Evolutionary conservation across 2,113 vertebrate genomes (phyloP), one percentile per base, ranked within the genome.

Genomic region (Salvelinus namaycush): DNA sequence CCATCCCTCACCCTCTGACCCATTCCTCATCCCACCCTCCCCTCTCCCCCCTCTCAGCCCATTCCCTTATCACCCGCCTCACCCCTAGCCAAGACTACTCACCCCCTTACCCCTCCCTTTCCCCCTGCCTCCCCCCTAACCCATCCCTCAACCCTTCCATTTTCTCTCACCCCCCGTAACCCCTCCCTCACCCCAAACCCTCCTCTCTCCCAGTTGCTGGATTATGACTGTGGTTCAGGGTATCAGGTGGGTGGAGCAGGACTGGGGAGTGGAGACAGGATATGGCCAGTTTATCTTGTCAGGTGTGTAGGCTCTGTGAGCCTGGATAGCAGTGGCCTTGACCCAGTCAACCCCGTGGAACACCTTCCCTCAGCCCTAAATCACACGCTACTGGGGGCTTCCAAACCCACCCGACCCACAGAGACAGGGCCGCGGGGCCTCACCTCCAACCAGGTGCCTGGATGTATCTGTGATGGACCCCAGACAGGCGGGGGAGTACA

Each of bases 261-360:
- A 73, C 71, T 68, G 51, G 48, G 26, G 66, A 80, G 59, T 24
- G 27, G 73, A 74, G 81, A 72, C 74, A 72, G 67, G 80, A 85
- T 83, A 79, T 70, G 29, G 74, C 69, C n/a, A 44, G 66, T 73
- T 89, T 91, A 90, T 87, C 84, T 87, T 74, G 76, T 86, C 86
- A 88, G 82, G 77, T 86, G 73, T 70, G 68, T 66, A 72, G 76
- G 80, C 64, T 81, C 73, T 79, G 70, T 79, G 67, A 54, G 51
- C 13, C 51, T 83, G 54, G 72, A 75, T 68, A 54, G 51, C 51
- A 18, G 16, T 18, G 51, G 73, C 79, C 80, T 88, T 87, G 85
- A 90, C 79, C 83, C 84, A 82, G 69, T 77, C 74, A 80, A 67
- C 73, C 44, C 74, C 24, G 62, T 54, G 64, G 68, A 84, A 68